Evolutionary conservation across 2,888 invertebrate species (phyloP).

Genomic region (Thereva unica): DNA sequence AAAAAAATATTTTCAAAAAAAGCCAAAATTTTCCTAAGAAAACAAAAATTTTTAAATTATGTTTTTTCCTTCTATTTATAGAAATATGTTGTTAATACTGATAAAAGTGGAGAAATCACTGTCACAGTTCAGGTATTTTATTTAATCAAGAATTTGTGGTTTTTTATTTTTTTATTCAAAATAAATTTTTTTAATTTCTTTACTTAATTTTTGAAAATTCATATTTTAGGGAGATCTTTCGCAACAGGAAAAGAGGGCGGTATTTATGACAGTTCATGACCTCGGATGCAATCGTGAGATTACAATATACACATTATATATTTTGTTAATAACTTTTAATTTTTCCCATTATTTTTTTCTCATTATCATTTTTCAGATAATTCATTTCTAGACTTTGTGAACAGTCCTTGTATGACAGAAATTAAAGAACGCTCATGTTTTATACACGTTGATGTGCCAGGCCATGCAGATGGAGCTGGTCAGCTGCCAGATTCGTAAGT

Average conservation of each 20-base stretch:
- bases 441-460: conserved; percentile 84
- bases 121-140: conserved; percentile 73
- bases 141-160: background rate
- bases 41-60: conserved; percentile 1
- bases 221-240: conserved; percentile 76
- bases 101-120: conserved; percentile 73
- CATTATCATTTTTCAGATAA: conserved; percentile 65
- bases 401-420: conserved; percentile 80
- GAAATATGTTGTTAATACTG: conserved; percentile 77
- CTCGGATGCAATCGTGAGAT: conserved; percentile 80
- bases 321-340: conserved; percentile 10
- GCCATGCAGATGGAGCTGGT: conserved; percentile 82
- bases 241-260: conserved; percentile 78
- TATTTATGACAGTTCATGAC: conserved; percentile 87
- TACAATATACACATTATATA: conserved; percentile 37
- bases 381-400: conserved; percentile 80
- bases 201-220: too few relatives aligned
- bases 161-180: background rate
- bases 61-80: conserved; percentile 60
- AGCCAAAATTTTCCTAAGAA: too few relatives aligned
- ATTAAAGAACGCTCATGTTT: conserved; percentile 84
- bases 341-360: conserved; percentile 27
- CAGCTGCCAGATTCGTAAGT: conserved; percentile 75
- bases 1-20: background rate
- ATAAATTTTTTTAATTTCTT: conserved; percentile 33